These are phyloP conservation scores for Dolichopus griseipennis DNA, from an alignment of 2,888 invertebrate genomes.

Conservation along the genomic window DNA sequence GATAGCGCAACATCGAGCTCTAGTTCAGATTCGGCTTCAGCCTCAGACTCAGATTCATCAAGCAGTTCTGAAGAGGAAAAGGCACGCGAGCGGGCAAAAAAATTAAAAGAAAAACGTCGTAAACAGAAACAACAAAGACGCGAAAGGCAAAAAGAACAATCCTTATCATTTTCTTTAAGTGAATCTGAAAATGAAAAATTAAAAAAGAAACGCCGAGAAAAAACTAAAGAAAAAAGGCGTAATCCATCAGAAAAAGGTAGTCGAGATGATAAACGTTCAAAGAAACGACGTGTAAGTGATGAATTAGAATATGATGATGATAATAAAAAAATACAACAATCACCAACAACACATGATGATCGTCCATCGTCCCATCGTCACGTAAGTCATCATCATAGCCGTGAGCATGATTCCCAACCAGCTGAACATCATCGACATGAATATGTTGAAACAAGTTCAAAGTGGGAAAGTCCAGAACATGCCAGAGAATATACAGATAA, in stretches of 20 bases:
- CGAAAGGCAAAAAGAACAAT: conserved; percentile 11
- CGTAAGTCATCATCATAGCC: not conserved
- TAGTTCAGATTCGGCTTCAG: conserved; percentile 18
- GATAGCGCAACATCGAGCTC: conserved; percentile 16
- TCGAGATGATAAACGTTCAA: conserved; percentile 8
- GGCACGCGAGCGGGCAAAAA: not conserved
- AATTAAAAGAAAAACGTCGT: not conserved
- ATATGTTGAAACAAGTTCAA: conserved; percentile 27
- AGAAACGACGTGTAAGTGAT: not conserved
- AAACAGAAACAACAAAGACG: conserved; percentile 12
- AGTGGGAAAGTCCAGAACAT: conserved; percentile 33
- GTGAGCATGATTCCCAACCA: not conserved
- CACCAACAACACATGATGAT: not conserved
- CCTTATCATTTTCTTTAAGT: not conserved
- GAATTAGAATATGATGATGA: not conserved
- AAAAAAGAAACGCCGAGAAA: not conserved
- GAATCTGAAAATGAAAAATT: conserved; percentile 11
- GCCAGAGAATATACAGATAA: conserved; percentile 14
- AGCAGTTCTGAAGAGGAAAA: conserved; percentile 15
- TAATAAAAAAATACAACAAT: not conserved
- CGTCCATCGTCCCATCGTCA: not conserved
- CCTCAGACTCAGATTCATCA: not conserved
- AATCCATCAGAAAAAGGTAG: conserved; percentile 9
- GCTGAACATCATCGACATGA: conserved; percentile 11
- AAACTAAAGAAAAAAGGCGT: conserved; percentile 13